Evolutionary conservation across 2,888 invertebrate species (phyloP), one percentile per base, ranked within the genome.

Genomic region (Melolontha melolontha): DNA sequence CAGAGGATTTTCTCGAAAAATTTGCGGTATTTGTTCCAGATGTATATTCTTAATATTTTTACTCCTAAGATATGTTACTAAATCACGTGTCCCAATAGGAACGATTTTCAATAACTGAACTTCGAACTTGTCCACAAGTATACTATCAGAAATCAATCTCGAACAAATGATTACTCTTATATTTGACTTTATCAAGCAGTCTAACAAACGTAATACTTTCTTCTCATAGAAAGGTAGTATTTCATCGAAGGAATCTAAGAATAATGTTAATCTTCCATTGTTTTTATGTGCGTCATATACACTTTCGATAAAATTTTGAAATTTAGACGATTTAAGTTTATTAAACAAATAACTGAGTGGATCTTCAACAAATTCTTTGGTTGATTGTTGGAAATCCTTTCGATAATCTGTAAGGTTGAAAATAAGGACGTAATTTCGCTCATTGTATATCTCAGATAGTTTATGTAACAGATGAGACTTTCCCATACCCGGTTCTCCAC

Each of bases 211-310:
- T 2, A 57, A 22, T 12, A 41, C 57, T 57, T 57, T 42, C 7
- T 41, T 12, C 12, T 41, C 22, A 12, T 57, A 57, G 41, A 57
- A 42, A 6, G 57, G 57, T 8, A 57, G 12, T 42, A 57, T 42
- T 42, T 57, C 57, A 27, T 57, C 57, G 12, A 57, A 57, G n/a
- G 57, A 57, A 17, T 57, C 57, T 12, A 57, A 22, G n/a, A 39
- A 42, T n/a, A 57, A 42, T 57, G 42, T 12, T 12, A 57, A 22
- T 42, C 42, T 42, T 4, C 42, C 27, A 22, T 17, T 41, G 1
- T 41, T 11, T 22, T 44, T n/a, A n/a, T 57, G 42, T 41, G 41
- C 5, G 27, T n/a, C 22, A 12, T 0, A n/a, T 17, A 17, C 11
- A 8, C 8, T 12, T 57, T 41, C 12, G 57, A 7, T 17, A 5